Conservation (phyloP, 2,888 invertebrate species). For the Heliconius cydno region DNA sequence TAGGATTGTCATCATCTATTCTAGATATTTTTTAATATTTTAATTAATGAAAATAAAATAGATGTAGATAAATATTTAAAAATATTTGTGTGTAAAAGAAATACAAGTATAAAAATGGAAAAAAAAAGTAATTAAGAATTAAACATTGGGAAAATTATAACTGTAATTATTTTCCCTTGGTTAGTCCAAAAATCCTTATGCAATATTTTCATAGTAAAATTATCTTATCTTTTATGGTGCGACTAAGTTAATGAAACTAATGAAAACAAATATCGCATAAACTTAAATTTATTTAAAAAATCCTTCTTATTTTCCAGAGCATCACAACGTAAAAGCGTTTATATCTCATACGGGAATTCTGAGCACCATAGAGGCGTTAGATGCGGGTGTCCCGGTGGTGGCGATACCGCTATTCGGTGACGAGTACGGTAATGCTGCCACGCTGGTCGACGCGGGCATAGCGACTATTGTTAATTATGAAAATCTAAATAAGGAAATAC, state of each 20-base stretch:
- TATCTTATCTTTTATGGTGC: neutral
- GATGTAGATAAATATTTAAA: too few species aligned
- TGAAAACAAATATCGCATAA: neutral
- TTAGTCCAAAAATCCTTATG: neutral
- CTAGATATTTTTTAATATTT: too few species aligned
- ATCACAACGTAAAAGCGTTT: constrained; percentile 86
- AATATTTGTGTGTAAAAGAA: neutral
- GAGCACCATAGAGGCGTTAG: constrained; percentile 86
- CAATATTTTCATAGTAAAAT: neutral
- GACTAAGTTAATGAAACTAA: too few species aligned
- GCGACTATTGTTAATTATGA: constrained; percentile 83
- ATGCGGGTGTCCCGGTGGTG: constrained; percentile 86
- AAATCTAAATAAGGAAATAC: constrained; percentile 81
- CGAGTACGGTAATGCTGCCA: constrained; percentile 86
- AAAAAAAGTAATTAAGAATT: neutral
- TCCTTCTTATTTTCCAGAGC: constrained; percentile 74
- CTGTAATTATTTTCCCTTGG: neutral
- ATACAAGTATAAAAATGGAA: neutral
- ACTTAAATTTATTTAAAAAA: neutral
- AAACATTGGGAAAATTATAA: neutral
- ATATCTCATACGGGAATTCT: constrained; percentile 87
- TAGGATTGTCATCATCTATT: too few species aligned
- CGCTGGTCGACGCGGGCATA: constrained; percentile 83
- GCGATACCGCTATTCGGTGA: constrained; percentile 88
- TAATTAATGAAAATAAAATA: too few species aligned